Evolutionary conservation across 1,140 invertebrate genomes (phyloP).

Genomic region (Cydia pomonella): DNA sequence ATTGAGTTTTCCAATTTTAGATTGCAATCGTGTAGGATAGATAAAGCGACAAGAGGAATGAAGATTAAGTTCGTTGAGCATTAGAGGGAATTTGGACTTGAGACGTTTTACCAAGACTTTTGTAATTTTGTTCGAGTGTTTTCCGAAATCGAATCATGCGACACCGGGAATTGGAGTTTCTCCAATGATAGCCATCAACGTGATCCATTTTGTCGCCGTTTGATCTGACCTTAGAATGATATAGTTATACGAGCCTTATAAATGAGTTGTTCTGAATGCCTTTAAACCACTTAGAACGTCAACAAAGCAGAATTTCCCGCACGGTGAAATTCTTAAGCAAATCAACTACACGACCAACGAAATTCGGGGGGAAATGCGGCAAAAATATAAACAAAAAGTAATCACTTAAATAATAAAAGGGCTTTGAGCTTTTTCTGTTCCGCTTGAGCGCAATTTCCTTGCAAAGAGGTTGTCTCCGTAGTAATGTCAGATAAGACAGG

Average conservation of each 20-base stretch:
- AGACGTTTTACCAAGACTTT: constrained; percentile 18
- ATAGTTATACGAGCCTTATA: not conserved
- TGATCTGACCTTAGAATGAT: not conserved
- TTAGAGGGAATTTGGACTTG: constrained; percentile 16
- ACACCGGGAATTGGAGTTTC: not conserved
- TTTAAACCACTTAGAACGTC: not conserved
- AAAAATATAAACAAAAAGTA: constrained; percentile 32
- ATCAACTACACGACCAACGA: constrained; percentile 4
- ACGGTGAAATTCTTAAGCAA: constrained; percentile 2
- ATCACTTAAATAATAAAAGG: constrained; percentile 33
- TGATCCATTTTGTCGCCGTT: not conserved
- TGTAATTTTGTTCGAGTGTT: constrained; percentile 26
- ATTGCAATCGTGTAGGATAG: constrained; percentile 28
- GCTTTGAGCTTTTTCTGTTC: constrained; percentile 30
- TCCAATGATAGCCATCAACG: constrained; percentile 6
- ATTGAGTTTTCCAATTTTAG: constrained; percentile 33
- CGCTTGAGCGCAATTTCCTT: constrained; percentile 18
- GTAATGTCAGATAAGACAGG: constrained; percentile 33
- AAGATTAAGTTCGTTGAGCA: constrained; percentile 19
- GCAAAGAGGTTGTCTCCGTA: constrained; percentile 29
- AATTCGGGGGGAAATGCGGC: not conserved
- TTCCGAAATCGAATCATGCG: not conserved
- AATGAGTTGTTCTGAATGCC: not conserved
- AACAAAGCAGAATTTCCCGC: not conserved
- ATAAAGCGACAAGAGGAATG: constrained; percentile 21